Base-by-base conservation (phyloP, 2,113 vertebrate genomes). In the Sapayoa aenigma region DNA sequence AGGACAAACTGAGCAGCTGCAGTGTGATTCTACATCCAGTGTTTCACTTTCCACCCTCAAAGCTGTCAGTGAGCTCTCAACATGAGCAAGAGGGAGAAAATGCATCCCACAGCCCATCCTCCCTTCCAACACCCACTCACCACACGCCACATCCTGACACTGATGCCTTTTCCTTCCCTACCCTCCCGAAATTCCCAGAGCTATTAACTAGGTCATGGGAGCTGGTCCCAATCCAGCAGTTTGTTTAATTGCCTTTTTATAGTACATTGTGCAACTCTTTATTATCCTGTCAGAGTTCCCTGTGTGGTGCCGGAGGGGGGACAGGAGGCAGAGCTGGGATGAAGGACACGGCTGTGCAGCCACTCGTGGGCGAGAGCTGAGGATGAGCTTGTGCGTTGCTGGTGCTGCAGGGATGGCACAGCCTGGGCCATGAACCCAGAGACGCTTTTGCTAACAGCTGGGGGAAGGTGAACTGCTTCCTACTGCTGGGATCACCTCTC, bases 221-320 rank as follows among this genome's bases (percentile, higher is more conserved):
- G 94, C 97, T 97, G 97, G 84, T 98, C 98, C 97, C 97, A 97
- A 35, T 95, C 97, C 98, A 96, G 97, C 97, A 97, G 97, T 98
- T 98, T 95, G 66, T 94, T 96, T 98, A 98, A 98, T 98, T 98
- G 98, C 98, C 98, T 98, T 98, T 98, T 98, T 97, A 98, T 96
- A 98, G 97, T 93, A 94, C 88, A 92, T 90, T 76, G 89, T 97
- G 97, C 95, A 89, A 95, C 97, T 98, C 98, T 98, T 97, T 93
- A 98, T 98, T 98, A 98, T 87, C 94, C 97, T 98, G 98, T 98
- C 98, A 98, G 98, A 87, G 97, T 85, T 95, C 56, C 97, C 92
- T 78, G 44, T 20, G 62, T 67, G 77, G 95, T 33, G 87, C 74
- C 41, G 6, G 84, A 47, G 81, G 79, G 44, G 33, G 31, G 27